Evolutionary conservation across 2,888 invertebrate genomes (phyloP).

Genomic region (Acanthoscelides obtectus): DNA sequence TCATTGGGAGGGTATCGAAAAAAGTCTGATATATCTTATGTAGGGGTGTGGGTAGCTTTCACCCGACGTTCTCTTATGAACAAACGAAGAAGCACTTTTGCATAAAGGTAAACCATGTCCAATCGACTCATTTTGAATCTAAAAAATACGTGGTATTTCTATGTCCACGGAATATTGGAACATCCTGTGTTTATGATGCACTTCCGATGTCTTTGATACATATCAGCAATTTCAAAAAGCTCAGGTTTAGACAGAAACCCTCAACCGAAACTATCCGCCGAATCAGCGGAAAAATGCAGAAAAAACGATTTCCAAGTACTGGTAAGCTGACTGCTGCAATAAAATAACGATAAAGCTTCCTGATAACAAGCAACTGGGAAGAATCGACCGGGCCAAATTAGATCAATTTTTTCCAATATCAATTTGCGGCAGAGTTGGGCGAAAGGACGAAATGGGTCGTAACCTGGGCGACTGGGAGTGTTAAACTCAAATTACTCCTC

Average conservation of each 20-base stretch:
- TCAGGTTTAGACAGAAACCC: conserved; percentile 4
- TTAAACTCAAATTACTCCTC: conserved; percentile 40
- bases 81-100: too few relatives aligned
- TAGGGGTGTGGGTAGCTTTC: too few relatives aligned
- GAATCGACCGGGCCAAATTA: neutral
- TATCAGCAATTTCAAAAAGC: too few relatives aligned
- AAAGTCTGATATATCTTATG: too few relatives aligned
- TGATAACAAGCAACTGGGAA: neutral
- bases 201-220: too few relatives aligned
- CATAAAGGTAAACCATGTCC: too few relatives aligned
- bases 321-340: neutral
- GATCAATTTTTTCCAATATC: neutral
- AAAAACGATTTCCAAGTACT: neutral
- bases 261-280: neutral
- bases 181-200: too few relatives aligned
- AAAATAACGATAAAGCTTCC: neutral
- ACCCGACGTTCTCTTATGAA: too few relatives aligned
- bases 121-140: too few relatives aligned
- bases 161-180: too few relatives aligned
- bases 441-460: conserved; percentile 11
- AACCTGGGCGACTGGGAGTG: conserved; percentile 28
- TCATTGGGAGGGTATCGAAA: too few relatives aligned
- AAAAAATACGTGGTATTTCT: too few relatives aligned
- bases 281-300: neutral
- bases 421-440: conserved; percentile 5